Base-by-base conservation (phyloP, 2,113 vertebrate species). In the Nymphicus hollandicus region DNA sequence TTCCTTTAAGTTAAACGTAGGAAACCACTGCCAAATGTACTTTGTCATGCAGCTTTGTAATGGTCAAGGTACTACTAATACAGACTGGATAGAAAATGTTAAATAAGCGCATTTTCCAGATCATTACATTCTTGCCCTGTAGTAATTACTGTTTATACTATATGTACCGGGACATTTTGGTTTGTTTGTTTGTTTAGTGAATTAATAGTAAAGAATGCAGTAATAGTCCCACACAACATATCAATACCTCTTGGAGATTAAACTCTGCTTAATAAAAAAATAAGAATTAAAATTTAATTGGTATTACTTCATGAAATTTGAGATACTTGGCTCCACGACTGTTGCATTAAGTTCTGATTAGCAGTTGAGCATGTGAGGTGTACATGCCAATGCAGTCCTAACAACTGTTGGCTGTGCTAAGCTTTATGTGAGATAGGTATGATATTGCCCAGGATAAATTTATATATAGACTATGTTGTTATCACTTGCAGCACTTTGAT, bases 391-490 rank as follows among this genome's bases (percentile, higher is more conserved):
- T 13, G 22, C 35, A 60, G 10, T 4, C 77, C n/a, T 41, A 41
- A 47, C 23, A 86, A 13, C 24, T 53, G 69, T 31, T 49, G 65
- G 43, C 7, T 65, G 14, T 65, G 56, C 39, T 73, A 65, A 52
- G 29, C 17, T 88, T 53, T 27, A 28, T n/a, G 16, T 24, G 13
- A 87, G 43, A 28, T 3, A 65, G 33, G 7, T 47, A 31, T 17
- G 31, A 43, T 11, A 72, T 2, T 61, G 46, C 16, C 35, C 58
- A 69, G 41, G 37, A 86, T 13, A 63, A 53, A 72, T 31, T 56
- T 18, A 66, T 19, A 37, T 13, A 37, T 0, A 33, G 46, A 43
- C 13, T 23, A 33, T 13, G 18, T 0, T 60, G 14, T 19, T 39
- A 56, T 14, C 88, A 58, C 46, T 35, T 37, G 31, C 49, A 81